A percentile compares a stretch with the other conserved stretches of the same genome.
phyloP scores from a whole-genome alignment of 2,113 vertebrate genomes.

The Halichoeres trimaculatus region DNA sequence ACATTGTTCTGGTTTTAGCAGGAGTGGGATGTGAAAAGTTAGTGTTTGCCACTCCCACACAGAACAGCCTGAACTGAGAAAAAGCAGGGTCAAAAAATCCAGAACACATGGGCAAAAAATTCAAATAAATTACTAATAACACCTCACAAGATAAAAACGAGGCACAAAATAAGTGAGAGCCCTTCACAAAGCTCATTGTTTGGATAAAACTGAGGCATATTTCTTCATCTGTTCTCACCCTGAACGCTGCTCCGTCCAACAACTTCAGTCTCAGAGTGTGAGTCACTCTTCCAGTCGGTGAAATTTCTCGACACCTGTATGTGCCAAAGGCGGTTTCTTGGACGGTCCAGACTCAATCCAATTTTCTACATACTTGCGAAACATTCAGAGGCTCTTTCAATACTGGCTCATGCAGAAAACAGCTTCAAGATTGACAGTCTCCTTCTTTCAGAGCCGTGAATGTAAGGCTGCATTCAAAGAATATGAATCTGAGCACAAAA shows the following conservation, averaged over 20 bases:
- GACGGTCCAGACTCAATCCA: neutral
- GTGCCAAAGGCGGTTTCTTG: conserved; percentile 19
- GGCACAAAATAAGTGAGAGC: too few species aligned
- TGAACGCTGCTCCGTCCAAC: neutral
- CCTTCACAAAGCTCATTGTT: too few species aligned
- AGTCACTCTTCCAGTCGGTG: neutral
- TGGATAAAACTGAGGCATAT: neutral
- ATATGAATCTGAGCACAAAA: conserved; percentile 35
- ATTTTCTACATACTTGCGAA: conserved; percentile 24
- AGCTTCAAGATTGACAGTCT: conserved; percentile 35
- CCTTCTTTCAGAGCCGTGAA: conserved; percentile 40
- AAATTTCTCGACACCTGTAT: conserved; percentile 13
- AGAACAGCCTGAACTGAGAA: too few species aligned
- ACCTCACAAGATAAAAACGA: too few species aligned
- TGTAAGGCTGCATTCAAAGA: conserved; percentile 41
- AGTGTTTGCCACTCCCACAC: too few species aligned
- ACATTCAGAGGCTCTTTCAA: conserved; percentile 20
- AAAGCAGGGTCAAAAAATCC: too few species aligned
- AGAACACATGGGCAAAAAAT: too few species aligned
- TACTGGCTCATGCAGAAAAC: conserved; percentile 14
- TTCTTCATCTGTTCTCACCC: neutral
- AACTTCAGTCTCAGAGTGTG: neutral
- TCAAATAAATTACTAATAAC: too few species aligned
- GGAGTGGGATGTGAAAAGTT: too few species aligned
- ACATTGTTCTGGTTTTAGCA: too few species aligned